Conservation (phyloP, 2,113 vertebrate genomes). For the Xenopus laevis region DNA sequence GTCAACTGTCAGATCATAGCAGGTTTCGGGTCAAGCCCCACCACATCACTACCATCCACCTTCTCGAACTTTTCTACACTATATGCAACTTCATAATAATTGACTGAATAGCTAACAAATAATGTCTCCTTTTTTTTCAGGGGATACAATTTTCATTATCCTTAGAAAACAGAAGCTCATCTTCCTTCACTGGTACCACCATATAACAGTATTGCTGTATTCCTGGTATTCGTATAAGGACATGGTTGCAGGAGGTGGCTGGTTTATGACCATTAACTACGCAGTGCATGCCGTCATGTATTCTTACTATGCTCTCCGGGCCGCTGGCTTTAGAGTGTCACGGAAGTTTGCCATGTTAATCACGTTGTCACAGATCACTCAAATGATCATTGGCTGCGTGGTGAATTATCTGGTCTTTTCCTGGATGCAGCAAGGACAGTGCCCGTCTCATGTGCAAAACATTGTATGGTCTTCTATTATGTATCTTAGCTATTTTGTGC, state of each 20-base stretch:
- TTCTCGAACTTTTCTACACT: no score
- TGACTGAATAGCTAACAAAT: neutral
- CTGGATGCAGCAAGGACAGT: constrained; percentile 98
- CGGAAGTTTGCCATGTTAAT: constrained; percentile 98
- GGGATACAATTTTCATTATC: constrained; percentile 96
- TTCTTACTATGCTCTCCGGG: constrained; percentile 93
- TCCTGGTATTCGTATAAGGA: constrained; percentile 99
- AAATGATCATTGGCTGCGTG: constrained; percentile 95
- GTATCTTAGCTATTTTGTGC: constrained; percentile 99
- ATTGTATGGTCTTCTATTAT: constrained; percentile 98
- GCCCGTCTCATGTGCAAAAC: constrained; percentile 93
- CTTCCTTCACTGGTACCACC: constrained; percentile 99
- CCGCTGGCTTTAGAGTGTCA: constrained; percentile 89
- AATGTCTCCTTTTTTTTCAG: constrained; percentile 63
- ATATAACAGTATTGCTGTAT: constrained; percentile 98
- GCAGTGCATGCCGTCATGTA: constrained; percentile 97
- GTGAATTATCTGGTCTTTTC: constrained; percentile 95
- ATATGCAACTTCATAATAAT: no score
- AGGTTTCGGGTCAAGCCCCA: neutral
- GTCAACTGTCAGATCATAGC: neutral
- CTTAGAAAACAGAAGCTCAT: constrained; percentile 98
- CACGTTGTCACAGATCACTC: constrained; percentile 95
- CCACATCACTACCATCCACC: no score
- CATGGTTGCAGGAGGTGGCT: constrained; percentile 97
- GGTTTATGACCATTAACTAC: constrained; percentile 99